phyloP scores from a whole-genome alignment of 2,113 vertebrate genomes.

The Mus pahari region DNA sequence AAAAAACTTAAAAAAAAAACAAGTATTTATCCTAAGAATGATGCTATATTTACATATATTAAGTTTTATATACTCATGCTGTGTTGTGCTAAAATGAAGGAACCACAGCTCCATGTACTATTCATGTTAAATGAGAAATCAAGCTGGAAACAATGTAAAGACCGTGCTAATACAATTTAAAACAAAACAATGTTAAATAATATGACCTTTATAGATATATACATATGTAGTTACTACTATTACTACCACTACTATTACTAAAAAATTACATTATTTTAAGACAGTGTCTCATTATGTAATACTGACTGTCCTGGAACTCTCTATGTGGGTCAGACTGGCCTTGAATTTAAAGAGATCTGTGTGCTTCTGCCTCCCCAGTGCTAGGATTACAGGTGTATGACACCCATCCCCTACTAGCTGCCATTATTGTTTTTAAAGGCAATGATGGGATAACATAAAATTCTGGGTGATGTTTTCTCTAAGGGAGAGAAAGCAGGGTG shows the following conservation, averaged over 20 bases:
- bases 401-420: neutral
- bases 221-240: neutral
- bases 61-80: neutral
- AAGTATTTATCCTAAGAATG: neutral
- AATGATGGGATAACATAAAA: neutral
- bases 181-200: neutral
- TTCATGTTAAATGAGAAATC: neutral
- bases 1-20: no score
- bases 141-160: neutral
- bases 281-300: neutral
- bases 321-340: neutral
- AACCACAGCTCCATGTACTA: rapidly evolving
- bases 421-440: neutral
- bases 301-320: neutral
- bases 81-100: neutral
- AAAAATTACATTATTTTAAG: neutral
- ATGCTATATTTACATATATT: neutral
- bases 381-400: neutral
- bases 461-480: neutral
- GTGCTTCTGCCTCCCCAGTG: neutral
- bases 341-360: neutral
- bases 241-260: neutral
- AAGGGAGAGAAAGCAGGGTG: neutral
- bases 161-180: neutral
- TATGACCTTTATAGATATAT: neutral